Evolutionary conservation across 2,113 vertebrate genomes (phyloP), one percentile per base, ranked within the genome.

Genomic region (Danionella cerebrum): DNA sequence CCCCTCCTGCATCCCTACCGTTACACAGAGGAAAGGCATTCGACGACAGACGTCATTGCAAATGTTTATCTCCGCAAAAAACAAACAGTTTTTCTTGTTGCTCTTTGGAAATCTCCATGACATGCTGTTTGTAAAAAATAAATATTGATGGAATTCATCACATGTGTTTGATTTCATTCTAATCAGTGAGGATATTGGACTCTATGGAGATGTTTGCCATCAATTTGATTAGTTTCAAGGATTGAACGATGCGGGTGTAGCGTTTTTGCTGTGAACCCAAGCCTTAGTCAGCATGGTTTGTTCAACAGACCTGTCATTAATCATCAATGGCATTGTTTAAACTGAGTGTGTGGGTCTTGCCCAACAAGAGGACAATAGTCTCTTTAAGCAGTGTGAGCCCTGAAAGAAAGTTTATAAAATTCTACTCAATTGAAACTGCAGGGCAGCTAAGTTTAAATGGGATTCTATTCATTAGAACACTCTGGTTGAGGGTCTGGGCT

Each of bases 381-480:
- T 64, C 68, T 78, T 55, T 58, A 59, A 76, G 68, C 73, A 74
- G 67, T 57, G 52, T 71, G 45, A 72, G 64, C 53, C 24, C 38
- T 70, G 67, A 76, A 78, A 78, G 74, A 78, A 72, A 72, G 75
- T 80, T 79, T 70, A 78, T 78, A 74, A 72, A 76, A 75, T 78
- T 79, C 25, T 57, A 48, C 74, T 73, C 69, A 83, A 76, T 79
- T 54, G 79, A 66, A 83, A 71, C 72, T 36, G 79, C 70, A 73
- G 79, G 76, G 72, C 69, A 45, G 53, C 55, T 29, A 24, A 65
- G 73, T 77, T 77, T 74, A 76, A 74, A 74, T 67, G 68, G 36
- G 42, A 60, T 67, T 50, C 67, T 64, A 66, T 79, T 75, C 65
- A 72, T 69, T 69, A 29, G 58, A 24, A 69, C 69, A 62, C 54